Conservation (phyloP, 2,888 invertebrate species). For the Hirtodrosophila cameraria region DNA sequence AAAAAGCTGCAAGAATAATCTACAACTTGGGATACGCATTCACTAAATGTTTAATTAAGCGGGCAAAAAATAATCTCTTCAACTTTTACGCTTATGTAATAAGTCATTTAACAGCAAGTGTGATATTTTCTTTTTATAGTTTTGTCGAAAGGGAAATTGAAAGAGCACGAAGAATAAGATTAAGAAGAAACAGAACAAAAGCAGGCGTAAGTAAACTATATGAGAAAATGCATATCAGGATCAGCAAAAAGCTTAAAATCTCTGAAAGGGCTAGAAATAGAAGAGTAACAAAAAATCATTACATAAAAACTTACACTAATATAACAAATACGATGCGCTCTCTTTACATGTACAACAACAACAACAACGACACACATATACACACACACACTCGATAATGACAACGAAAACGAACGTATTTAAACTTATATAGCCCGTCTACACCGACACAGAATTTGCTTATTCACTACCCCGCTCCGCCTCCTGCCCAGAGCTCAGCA, state of each 20-base stretch:
- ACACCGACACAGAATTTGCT: conserved; percentile 86
- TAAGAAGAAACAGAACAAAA: conserved; percentile 50
- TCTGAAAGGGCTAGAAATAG: not conserved
- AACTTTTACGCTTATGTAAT: not conserved
- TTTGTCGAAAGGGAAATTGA: conserved; percentile 75
- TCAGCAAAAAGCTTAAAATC: not conserved
- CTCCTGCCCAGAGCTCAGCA: conserved; percentile 89
- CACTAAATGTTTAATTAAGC: conserved; percentile 55
- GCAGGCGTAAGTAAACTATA: conserved; percentile 59
- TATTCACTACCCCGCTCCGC: conserved; percentile 85
- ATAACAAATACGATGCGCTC: conserved; percentile 17
- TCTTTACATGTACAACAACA: conserved; percentile 65
- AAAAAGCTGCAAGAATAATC: conserved; percentile 8
- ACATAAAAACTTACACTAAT: conserved; percentile 36
- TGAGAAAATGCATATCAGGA: conserved; percentile 1
- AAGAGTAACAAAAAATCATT: not conserved
- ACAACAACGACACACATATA: conserved; percentile 29
- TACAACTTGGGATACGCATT: conserved; percentile 17
- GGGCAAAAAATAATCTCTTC: conserved; percentile 33
- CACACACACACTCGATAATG: conserved; percentile 30
- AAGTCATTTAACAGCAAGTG: conserved; percentile 14
- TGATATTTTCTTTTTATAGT: conserved; percentile 64
- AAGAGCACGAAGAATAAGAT: conserved; percentile 56
- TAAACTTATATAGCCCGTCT: conserved; percentile 87
- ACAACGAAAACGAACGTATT: conserved; percentile 12